These are phyloP conservation scores for Podarcis cretensis DNA, from an alignment of 2,113 vertebrate genomes.

Conservation along the genomic window DNA sequence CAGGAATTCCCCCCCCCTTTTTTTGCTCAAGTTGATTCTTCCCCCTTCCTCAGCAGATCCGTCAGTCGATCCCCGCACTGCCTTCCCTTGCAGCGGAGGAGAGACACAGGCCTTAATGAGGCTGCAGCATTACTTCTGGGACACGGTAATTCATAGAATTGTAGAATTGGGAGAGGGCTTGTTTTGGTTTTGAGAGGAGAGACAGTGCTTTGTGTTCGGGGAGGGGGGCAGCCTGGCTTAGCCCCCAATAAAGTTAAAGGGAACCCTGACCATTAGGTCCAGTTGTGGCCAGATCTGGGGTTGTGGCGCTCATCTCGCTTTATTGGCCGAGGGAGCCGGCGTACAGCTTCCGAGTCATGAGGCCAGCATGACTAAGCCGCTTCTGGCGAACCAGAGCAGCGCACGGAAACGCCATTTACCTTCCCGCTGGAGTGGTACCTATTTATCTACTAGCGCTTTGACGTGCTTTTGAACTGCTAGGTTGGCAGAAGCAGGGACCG, in stretches of 20 bases:
- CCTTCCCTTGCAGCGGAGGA: conserved; percentile 82
- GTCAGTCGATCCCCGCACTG: conserved; percentile 75
- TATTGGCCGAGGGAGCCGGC: no score
- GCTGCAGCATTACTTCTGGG: conserved; percentile 86
- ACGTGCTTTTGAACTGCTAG: no score
- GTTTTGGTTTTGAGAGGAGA: conserved; percentile 13
- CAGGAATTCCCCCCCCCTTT: background rate
- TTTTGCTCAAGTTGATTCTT: background rate
- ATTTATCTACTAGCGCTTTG: no score
- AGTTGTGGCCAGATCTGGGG: no score
- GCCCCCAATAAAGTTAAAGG: background rate
- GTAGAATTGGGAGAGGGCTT: background rate
- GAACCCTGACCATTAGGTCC: no score
- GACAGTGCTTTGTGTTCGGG: background rate
- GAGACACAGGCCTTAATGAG: conserved; percentile 81
- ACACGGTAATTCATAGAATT: conserved; percentile 73
- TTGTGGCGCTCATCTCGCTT: no score
- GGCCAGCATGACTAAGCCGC: no score
- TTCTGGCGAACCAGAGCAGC: no score
- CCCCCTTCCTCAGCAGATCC: conserved; percentile 69
- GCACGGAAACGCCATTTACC: no score
- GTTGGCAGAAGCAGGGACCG: no score
- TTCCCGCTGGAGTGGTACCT: no score
- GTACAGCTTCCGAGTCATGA: no score
- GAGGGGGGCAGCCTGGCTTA: background rate